Evolutionary conservation across 2,113 vertebrate species (phyloP).

Genomic region (Caretta caretta): DNA sequence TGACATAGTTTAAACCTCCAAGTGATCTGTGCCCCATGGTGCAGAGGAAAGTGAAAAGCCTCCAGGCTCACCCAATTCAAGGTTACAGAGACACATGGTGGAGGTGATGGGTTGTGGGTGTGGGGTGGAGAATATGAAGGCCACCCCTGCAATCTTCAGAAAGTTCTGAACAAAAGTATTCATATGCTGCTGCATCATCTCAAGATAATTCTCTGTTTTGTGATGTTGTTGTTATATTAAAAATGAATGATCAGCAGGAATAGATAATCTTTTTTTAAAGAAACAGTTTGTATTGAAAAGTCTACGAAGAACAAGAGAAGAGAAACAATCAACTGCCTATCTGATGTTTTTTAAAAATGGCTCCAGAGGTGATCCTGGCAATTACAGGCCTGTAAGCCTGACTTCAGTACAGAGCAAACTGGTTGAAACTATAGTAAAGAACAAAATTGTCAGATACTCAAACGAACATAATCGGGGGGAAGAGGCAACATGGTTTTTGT

Average conservation of each 20-base stretch:
- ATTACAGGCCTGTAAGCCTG: too few species aligned
- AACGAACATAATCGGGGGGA: too few species aligned
- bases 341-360: too few species aligned
- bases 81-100: background rate
- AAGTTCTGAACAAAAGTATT: background rate
- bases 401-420: too few species aligned
- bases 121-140: background rate
- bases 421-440: too few species aligned
- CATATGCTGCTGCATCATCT: background rate
- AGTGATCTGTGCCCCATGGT: too few species aligned
- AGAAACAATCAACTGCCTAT: background rate
- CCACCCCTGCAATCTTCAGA: background rate
- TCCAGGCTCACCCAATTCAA: background rate
- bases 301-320: background rate
- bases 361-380: too few species aligned
- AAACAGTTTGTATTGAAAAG: background rate
- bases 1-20: too few species aligned
- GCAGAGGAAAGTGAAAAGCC: too few species aligned
- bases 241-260: background rate
- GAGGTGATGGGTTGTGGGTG: background rate
- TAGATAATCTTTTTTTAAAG: background rate
- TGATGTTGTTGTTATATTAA: background rate
- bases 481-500: too few species aligned
- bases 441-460: too few species aligned
- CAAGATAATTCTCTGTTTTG: background rate